These are phyloP conservation scores for Etheostoma spectabile DNA, from an alignment of 2,113 vertebrate species.

Conservation along the genomic window DNA sequence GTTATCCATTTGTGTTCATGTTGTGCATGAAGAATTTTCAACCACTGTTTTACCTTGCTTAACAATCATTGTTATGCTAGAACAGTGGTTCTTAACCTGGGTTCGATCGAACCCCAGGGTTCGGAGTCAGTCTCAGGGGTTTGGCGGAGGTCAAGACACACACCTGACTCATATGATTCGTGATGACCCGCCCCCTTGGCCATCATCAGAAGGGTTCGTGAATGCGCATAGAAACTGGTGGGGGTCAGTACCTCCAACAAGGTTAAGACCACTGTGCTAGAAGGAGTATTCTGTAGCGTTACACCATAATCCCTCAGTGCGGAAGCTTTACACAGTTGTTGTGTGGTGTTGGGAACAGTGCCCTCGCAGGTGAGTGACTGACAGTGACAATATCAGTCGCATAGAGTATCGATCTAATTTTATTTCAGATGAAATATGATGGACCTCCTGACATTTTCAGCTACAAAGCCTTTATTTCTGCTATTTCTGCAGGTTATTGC, in stretches of 20 bases:
- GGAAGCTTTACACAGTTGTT: constrained; percentile 28
- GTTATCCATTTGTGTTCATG: constrained; percentile 14
- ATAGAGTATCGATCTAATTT: constrained; percentile 44
- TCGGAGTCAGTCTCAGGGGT: no score
- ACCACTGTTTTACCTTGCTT: constrained; percentile 8
- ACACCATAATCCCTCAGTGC: background rate
- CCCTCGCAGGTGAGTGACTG: constrained; percentile 29
- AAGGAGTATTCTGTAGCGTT: constrained; percentile 26
- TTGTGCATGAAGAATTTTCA: constrained; percentile 7
- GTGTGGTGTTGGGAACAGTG: constrained; percentile 11
- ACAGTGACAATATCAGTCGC: constrained; percentile 25
- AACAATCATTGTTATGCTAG: constrained; percentile 6
- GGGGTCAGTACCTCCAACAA: no score
- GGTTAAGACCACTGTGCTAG: background rate
- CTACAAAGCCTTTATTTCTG: constrained; percentile 26
- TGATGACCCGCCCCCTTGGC: no score
- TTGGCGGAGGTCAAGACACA: no score
- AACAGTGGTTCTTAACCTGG: no score
- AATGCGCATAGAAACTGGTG: no score
- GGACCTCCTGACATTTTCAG: constrained; percentile 45
- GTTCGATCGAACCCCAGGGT: no score
- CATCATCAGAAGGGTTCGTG: no score
- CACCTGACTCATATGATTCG: no score
- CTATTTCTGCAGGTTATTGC: constrained; percentile 15
- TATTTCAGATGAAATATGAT: constrained; percentile 13